These are phyloP conservation scores for Ameiurus melas DNA, from an alignment of 2,113 vertebrate species.

Conservation along the genomic window DNA sequence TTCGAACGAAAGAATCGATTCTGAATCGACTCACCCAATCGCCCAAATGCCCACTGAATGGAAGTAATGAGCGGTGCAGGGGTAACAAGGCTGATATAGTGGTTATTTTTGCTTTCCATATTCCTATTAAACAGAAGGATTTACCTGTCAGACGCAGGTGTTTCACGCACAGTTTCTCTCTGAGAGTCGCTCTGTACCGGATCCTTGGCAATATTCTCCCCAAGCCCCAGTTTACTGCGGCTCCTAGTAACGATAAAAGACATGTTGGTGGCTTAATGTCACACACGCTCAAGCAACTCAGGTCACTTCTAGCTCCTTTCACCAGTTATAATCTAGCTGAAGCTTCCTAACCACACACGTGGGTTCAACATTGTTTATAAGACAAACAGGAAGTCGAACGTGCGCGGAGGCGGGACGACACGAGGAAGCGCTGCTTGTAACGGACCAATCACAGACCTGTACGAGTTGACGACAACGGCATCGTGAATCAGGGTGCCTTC, in stretches of 20 bases:
- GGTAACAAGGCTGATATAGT: not conserved
- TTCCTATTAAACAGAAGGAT: no score
- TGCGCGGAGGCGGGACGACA: not conserved
- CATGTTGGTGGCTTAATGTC: not conserved
- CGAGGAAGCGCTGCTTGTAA: not conserved
- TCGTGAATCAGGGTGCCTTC: not conserved
- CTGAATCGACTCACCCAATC: not conserved
- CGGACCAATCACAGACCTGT: conserved; percentile 16
- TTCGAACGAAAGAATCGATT: not conserved
- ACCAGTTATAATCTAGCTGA: not conserved
- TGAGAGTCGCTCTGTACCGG: not conserved
- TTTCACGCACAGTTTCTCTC: conserved; percentile 16
- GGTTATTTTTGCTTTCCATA: not conserved
- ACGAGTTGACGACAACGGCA: not conserved
- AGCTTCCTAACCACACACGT: not conserved
- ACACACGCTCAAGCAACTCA: not conserved
- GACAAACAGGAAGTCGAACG: not conserved
- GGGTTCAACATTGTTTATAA: not conserved
- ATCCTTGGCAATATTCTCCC: not conserved
- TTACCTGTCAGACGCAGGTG: not conserved
- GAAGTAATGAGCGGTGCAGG: not conserved
- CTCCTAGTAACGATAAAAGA: not conserved
- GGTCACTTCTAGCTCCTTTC: no score
- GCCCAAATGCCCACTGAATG: not conserved
- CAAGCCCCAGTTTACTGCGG: not conserved